Percentiles rank a stretch among this genome's conserved stretches.
Conservation (phyloP, 2,113 vertebrate species). For the Ptychochromis oligacanthus region DNA sequence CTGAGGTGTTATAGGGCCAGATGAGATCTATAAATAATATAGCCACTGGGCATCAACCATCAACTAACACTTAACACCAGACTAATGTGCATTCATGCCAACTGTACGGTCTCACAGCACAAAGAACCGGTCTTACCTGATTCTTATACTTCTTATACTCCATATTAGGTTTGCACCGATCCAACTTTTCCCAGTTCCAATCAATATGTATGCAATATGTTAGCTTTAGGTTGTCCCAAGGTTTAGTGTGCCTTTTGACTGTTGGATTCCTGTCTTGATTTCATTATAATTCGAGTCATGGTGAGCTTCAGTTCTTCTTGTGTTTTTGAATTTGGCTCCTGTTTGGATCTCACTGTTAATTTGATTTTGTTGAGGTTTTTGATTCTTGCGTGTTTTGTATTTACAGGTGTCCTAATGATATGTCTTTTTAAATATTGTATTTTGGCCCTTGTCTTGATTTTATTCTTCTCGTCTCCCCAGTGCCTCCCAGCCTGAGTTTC, state of each 20-base stretch:
- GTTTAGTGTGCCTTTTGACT: not conserved
- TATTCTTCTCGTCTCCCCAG: too few species aligned
- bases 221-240: not conserved
- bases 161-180: not conserved
- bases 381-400: too few species aligned
- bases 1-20: not conserved
- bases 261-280: too few species aligned
- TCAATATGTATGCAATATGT: too few species aligned
- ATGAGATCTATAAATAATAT: not conserved
- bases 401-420: too few species aligned
- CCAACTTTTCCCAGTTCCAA: not conserved
- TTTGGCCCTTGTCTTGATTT: too few species aligned
- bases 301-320: not conserved
- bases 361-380: too few species aligned
- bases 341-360: too few species aligned
- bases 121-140: not conserved
- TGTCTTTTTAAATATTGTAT: too few species aligned
- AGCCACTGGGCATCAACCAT: not conserved
- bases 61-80: not conserved
- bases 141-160: not conserved
- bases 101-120: not conserved
- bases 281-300: not conserved
- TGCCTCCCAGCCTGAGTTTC: too few species aligned
- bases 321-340: not conserved
- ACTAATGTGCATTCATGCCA: not conserved